Evolutionary conservation across 2,113 vertebrate species (phyloP), one percentile per base, ranked within the genome.

Genomic region (Chiloscyllium plagiosum): DNA sequence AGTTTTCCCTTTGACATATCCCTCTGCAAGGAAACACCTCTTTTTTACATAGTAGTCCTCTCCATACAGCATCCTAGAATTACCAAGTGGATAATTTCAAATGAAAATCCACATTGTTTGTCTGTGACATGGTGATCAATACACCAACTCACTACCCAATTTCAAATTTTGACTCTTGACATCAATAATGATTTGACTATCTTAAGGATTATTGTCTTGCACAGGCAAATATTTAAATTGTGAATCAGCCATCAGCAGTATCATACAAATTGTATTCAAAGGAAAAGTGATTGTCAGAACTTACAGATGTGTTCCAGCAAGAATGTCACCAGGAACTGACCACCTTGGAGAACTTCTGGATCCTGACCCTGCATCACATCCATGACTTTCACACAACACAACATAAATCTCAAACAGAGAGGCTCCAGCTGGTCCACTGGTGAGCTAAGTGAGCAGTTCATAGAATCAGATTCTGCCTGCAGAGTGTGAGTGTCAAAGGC

Each of bases 31-130:
- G 50, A 56, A 61, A 89, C 56, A 33, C 8, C 50, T 56, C 0
- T 29, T 56, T 33, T 89, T 56, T 89, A 15, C 13, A 61, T 5
- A 56, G 86, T 56, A 29, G 1, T 12, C 50, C 56, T 33, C 86
- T 56, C 86, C 86, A 89, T 50, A 56, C 86, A 56, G 50, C 26
- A 52, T 24, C 52, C 50, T 87, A 12, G 22, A 87, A 87, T 87
- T 87, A 87, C 47, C 85, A 87, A 22, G 20, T 52, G 85, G 47
- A 87, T 87, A 87, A 56, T 87, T 56, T 87, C 85, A 87, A 56
- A 87, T 87, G 47, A 29, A 87, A 87, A 87, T 56, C 85, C 85
- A 87, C 85, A 87, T 50, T 52, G 24, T 7, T 22, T 47, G 85
- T 87, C 47, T 87, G 85, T 29, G 26, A 50, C 52, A 24, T 56